Evolutionary conservation across 2,797 vertebrate species (phyloP).

Genomic region (Siniperca obscura): DNA sequence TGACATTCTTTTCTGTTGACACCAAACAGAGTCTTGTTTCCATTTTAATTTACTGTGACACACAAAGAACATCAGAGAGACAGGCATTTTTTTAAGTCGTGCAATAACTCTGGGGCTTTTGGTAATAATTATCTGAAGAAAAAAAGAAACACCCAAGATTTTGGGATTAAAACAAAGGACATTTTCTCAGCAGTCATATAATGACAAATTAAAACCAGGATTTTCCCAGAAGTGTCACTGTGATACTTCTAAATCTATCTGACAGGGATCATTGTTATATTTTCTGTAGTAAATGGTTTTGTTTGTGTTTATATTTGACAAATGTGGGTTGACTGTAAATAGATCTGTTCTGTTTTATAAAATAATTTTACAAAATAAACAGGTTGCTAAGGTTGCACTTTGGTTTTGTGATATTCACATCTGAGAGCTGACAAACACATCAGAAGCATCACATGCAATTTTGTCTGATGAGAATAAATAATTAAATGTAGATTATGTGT

Average conservation of each 20-base stretch:
- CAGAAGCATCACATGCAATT: background rate
- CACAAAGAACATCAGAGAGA: constrained; percentile 77
- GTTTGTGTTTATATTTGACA: constrained; percentile 64
- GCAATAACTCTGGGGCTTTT: constrained; percentile 82
- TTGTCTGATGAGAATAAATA: background rate
- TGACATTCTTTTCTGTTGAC: constrained; percentile 74
- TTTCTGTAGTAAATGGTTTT: constrained; percentile 51
- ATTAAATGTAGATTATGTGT: too few relatives aligned
- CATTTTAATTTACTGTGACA: constrained; percentile 79
- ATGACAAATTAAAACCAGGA: constrained; percentile 81
- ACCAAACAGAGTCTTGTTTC: constrained; percentile 70
- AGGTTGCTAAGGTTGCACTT: constrained; percentile 21
- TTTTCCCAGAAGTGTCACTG: constrained; percentile 75
- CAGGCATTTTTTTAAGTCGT: constrained; percentile 49
- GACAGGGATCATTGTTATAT: constrained; percentile 62
- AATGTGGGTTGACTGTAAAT: constrained; percentile 67
- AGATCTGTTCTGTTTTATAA: constrained; percentile 64
- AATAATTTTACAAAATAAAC: constrained; percentile 78
- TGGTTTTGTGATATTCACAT: constrained; percentile 23
- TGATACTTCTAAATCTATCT: constrained; percentile 66
- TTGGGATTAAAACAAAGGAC: constrained; percentile 81
- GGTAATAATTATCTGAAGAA: constrained; percentile 84
- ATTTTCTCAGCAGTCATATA: constrained; percentile 80
- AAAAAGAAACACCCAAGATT: constrained; percentile 67
- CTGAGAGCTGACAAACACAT: background rate